Base-by-base conservation (phyloP, 2,113 vertebrate genomes). In the Piprites chloris region DNA sequence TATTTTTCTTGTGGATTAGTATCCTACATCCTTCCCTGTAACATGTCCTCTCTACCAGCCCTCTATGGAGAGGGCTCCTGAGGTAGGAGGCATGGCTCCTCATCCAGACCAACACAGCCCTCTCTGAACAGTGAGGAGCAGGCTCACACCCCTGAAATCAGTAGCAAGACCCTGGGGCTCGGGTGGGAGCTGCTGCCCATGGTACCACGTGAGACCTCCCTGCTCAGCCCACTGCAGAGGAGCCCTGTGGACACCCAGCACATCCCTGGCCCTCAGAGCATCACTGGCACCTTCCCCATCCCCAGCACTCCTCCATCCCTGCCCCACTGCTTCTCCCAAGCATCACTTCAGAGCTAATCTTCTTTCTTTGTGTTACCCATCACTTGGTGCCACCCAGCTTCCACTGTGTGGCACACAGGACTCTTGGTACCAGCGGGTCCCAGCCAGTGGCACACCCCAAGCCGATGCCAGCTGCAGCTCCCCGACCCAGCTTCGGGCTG, bases 181-280 rank as follows among this genome's bases (percentile, higher is more conserved):
- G 0, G 18, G 23, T 63, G 63, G 50, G n/a, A 81, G 37, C 53
- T 44, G 56, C 56, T 85, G 58, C 56, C 16, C 1, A 2, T 21
- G 16, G 55, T 74, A 32, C 30, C 53, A 41, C 0, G 9, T 0
- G 9, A 84, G 81, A 53, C 5, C 13, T 46, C 13, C 41, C 47
- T 0, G 8, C 52, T 59, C 56, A 69, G 8, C 9, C 22, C 3
- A 3, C n/a, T 50, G 55, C 44, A 53, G 65, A 66, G 58, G 67
- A 88, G 50, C 56, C 32, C 37, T 14, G 44, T 0, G 0, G n/a
- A 41, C 7, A 10, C 4, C 1, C 27, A 56, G n/a, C 1, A 1
- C 0, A 33, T 5, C 37, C 39, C 33, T 2, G 0, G 33, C 44
- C 30, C 73, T 67, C 63, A 27, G n/a, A 71, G 50, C 75, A 28